Evolutionary conservation across 30 jellyfish, hydroid and myxozoan genomes (phyloP).

Genomic region (Hydra vulgaris): DNA sequence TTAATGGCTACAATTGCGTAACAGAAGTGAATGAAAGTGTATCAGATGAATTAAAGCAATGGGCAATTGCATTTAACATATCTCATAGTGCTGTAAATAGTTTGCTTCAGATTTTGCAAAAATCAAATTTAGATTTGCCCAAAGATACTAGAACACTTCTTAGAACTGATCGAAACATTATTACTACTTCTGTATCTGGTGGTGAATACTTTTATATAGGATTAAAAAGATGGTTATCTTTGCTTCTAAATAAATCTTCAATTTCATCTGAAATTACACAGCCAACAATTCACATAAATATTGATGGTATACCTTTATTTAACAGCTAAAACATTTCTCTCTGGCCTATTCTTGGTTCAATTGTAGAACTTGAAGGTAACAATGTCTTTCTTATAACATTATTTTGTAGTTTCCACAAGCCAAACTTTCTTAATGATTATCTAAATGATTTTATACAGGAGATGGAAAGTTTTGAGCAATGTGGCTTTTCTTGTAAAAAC

Average conservation of each 20-base stretch:
- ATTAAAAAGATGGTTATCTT: background rate
- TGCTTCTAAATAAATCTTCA: background rate
- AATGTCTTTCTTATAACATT: conserved; percentile 18
- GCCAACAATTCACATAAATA: conserved; percentile 2
- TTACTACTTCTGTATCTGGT: background rate
- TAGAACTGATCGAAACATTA: conserved; percentile 2
- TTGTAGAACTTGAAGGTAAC: conserved; percentile 6
- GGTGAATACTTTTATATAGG: conserved; percentile 23
- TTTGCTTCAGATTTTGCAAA: background rate
- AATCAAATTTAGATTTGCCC: conserved; percentile 5
- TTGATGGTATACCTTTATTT: conserved; percentile 29
- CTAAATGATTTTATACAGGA: conserved; percentile 18
- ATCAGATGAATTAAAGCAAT: background rate
- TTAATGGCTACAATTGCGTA: background rate
- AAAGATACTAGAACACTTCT: conserved; percentile 31
- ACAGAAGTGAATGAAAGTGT: background rate
- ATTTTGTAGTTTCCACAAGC: conserved; percentile 29
- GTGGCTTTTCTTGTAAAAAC: background rate
- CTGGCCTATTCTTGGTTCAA: conserved; percentile 27
- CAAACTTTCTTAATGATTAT: conserved; percentile 13
- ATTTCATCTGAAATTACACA: background rate
- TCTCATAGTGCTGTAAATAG: conserved; percentile 7
- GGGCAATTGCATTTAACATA: background rate
- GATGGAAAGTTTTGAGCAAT: background rate
- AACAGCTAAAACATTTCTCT: conserved; percentile 9